These are phyloP conservation scores for Gadopsis bispinosus DNA, from an alignment of 2,797 vertebrate species.

Conservation along the genomic window DNA sequence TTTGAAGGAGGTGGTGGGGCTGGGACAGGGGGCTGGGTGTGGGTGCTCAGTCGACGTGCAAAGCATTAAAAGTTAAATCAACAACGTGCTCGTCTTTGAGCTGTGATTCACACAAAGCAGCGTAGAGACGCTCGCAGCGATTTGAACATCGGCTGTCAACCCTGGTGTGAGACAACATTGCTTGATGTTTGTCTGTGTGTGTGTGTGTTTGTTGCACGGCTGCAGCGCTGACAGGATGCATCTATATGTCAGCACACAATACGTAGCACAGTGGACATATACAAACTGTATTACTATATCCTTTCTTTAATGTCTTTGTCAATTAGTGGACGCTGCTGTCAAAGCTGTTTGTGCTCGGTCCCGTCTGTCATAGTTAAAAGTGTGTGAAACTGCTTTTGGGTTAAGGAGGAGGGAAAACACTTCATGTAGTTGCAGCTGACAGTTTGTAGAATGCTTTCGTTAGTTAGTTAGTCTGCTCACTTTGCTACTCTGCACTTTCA, in stretches of 20 bases:
- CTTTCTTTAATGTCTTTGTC: constrained; percentile 65
- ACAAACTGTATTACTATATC: constrained; percentile 46
- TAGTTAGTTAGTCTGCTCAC: constrained; percentile 15
- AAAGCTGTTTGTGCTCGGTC: constrained; percentile 37
- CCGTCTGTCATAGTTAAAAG: constrained; percentile 68
- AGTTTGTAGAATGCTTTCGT: constrained; percentile 42
- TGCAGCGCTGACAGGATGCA: constrained; percentile 57
- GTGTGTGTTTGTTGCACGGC: constrained; percentile 43
- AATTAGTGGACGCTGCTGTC: constrained; percentile 62
- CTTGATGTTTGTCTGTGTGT: constrained; percentile 60
- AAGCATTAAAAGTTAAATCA: constrained; percentile 79
- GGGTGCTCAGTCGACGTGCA: constrained; percentile 48
- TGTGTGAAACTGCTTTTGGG: constrained; percentile 48
- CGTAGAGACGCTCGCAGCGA: constrained; percentile 62
- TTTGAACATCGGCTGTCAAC: constrained; percentile 73
- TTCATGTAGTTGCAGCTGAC: constrained; percentile 44
- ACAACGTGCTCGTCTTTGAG: constrained; percentile 61
- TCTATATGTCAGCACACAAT: constrained; percentile 42
- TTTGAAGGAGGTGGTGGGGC: constrained; percentile 53
- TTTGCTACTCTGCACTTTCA: constrained; percentile 9
- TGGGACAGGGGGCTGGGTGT: not conserved
- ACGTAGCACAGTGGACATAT: constrained; percentile 48
- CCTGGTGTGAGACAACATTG: constrained; percentile 52
- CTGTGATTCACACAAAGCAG: constrained; percentile 58
- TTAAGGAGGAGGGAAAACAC: constrained; percentile 43